Base-by-base conservation (phyloP, 2,113 vertebrate genomes). In the Chunga burmeisteri region DNA sequence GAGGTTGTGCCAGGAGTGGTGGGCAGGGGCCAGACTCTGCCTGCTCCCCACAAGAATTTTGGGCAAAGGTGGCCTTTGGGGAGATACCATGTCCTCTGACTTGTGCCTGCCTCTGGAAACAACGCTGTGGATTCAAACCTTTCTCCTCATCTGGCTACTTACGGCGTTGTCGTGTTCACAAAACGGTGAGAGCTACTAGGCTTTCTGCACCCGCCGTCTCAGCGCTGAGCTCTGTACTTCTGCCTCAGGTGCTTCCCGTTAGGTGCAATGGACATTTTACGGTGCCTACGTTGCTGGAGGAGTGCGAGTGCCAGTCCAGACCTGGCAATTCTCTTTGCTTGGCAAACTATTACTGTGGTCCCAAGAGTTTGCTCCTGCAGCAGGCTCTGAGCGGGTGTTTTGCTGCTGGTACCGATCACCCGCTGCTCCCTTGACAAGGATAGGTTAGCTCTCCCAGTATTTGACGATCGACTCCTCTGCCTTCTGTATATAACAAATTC, bases 31-130 rank as follows among this genome's bases (percentile, higher is more conserved):
- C 34, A 36, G 29, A 3, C 20, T 66, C 53, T 74, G 42, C 12
- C 58, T 80, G 13, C 6, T 73, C 49, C 6, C 30, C 40, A 15
- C 1, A 6, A 38, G 36, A 23, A 40, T 81, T 90, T 50, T 18
- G 25, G 1, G 5, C 27, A 90, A 53, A 66, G 0, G 0, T 29
- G n/a, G 16, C n/a, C 52, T 55, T 40, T 75, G 11, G 0, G 0
- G 65, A 79, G 22, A 30, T 19, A 20, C 13, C 0, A 0, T 11
- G 16, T 62, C 52, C 27, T 2, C 1, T 66, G 68, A 27, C 27
- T 73, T 25, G 21, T 50, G 19, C n/a, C 26, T 55, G 26, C 40
- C 29, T 27, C 61, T 81, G 49, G 27, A 47, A 52, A 9, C 13
- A 52, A 10, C 1, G 1, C 55, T 22, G n/a, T 46, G 61, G 29